phyloP scores from a whole-genome alignment of 2,113 vertebrate species.

The Lipophrys pholis region DNA sequence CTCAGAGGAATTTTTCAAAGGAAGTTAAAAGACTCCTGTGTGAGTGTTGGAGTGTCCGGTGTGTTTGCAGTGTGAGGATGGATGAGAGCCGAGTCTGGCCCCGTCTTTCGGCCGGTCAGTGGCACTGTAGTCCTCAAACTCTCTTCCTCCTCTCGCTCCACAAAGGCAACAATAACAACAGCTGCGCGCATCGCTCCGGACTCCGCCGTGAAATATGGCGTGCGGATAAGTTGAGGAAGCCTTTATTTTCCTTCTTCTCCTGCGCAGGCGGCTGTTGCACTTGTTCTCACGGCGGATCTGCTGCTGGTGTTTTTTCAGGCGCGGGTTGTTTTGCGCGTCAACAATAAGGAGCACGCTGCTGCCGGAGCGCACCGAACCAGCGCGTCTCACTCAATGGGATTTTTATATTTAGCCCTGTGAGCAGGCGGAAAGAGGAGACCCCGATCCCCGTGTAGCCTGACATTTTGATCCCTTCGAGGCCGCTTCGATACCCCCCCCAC shows the following conservation, averaged over 20 bases:
- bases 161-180: slow-evolving; percentile 78
- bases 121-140: slow-evolving; percentile 71
- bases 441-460: slow-evolving; percentile 48
- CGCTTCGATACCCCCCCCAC: slow-evolving; percentile 22
- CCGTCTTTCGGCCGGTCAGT: too few species aligned
- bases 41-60: too few species aligned
- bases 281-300: slow-evolving; percentile 40
- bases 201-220: slow-evolving; percentile 35
- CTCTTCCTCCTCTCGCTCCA: slow-evolving; percentile 37
- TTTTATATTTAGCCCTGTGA: slow-evolving; percentile 76
- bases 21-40: too few species aligned
- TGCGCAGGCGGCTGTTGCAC: slow-evolving; percentile 37
- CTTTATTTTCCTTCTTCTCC: neutral
- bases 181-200: slow-evolving; percentile 61
- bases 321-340: slow-evolving; percentile 58
- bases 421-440: slow-evolving; percentile 52
- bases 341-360: slow-evolving; percentile 62
- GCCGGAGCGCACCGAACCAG: slow-evolving; percentile 60
- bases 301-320: slow-evolving; percentile 31
- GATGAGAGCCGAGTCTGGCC: too few species aligned
- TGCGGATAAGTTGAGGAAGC: slow-evolving; percentile 43
- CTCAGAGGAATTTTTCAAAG: too few species aligned
- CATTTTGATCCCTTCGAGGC: slow-evolving; percentile 55
- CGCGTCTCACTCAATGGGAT: slow-evolving; percentile 70
- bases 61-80: too few species aligned